Conservation (phyloP, 2,797 vertebrate species). For the Pitangus sulphuratus region DNA sequence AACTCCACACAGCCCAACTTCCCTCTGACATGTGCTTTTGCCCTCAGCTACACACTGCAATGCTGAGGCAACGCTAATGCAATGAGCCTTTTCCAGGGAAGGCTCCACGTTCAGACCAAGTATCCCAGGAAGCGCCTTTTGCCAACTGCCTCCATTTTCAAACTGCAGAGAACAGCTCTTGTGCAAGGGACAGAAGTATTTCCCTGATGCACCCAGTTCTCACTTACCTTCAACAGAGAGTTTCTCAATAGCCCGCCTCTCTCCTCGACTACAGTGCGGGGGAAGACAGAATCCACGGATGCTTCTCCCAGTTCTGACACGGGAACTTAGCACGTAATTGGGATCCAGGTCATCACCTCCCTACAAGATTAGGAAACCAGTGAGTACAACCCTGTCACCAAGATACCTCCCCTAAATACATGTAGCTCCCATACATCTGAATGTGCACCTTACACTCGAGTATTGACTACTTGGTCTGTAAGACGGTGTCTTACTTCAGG, state of each 20-base stretch:
- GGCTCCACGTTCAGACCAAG: not conserved
- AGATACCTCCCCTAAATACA: not conserved
- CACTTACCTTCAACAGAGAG: conserved; percentile 91
- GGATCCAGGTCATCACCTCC: conserved; percentile 94
- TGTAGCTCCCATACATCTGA: not conserved
- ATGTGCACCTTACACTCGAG: not conserved
- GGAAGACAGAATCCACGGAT: conserved; percentile 94
- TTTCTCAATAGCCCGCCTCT: conserved; percentile 90
- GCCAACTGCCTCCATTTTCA: not conserved
- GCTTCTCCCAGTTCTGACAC: conserved; percentile 94
- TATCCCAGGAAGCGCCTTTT: not conserved
- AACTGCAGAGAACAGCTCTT: not conserved
- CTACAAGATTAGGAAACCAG: conserved; percentile 62
- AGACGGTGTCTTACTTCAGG: not conserved
- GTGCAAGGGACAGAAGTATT: accelerated
- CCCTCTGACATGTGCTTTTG: not conserved
- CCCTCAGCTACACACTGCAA: not conserved
- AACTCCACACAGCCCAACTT: not conserved
- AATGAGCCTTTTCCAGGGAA: not conserved
- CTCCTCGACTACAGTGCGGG: conserved; percentile 94
- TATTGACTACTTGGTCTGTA: not conserved
- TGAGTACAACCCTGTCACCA: not conserved
- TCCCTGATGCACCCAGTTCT: not conserved
- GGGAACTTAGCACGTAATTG: conserved; percentile 93
- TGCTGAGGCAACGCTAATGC: not conserved